Conservation (phyloP, 2,797 vertebrate species). For the Hoplostethus atlanticus region DNA sequence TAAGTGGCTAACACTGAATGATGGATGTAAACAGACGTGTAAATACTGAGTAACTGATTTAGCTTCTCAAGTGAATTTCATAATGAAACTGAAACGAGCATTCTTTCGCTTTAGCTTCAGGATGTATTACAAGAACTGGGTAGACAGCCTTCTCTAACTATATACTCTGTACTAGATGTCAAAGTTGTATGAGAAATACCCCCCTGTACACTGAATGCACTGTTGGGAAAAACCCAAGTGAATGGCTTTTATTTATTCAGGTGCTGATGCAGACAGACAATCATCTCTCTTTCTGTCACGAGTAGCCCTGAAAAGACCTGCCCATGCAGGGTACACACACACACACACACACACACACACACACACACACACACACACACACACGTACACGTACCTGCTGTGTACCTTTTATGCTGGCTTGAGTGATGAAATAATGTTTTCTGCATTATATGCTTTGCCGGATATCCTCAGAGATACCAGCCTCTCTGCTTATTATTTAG, state of each 20-base stretch:
- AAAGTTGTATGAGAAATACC: neutral
- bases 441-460: neutral
- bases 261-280: neutral
- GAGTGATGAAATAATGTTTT: neutral
- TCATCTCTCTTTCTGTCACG: neutral
- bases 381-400: no score
- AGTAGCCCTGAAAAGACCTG: neutral
- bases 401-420: neutral
- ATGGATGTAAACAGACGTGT: no score
- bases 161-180: neutral
- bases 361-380: neutral
- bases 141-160: no score
- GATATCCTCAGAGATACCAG: no score
- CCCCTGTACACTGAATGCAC: neutral
- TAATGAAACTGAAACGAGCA: neutral
- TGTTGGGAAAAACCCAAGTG: slow-evolving; percentile 2
- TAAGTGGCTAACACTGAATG: no score
- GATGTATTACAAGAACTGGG: no score
- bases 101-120: neutral
- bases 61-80: no score
- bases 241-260: slow-evolving; percentile 17
- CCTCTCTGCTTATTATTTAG: neutral
- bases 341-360: no score
- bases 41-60: no score
- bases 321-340: neutral